Base-by-base conservation (phyloP, 2,797 vertebrate genomes). In the Uromys caudimaculatus region DNA sequence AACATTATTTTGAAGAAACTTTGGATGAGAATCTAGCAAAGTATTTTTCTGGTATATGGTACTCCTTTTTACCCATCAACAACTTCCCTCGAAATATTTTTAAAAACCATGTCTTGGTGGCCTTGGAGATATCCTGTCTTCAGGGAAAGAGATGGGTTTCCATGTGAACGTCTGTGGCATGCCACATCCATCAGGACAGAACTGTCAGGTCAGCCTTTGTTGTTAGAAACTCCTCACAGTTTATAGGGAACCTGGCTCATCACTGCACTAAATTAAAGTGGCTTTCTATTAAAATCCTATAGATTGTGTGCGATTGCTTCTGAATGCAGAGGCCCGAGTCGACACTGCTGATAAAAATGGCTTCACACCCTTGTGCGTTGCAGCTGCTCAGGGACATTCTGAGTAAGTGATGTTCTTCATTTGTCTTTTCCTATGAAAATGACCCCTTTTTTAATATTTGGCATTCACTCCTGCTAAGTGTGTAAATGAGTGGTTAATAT, bases 221-320 rank as follows among this genome's bases (percentile, higher is more conserved):
- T 13, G 73, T 93, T 69, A 77, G 35, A 44, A 27, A 58, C 58
- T 93, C 8, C 87, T 52, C 84, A n/a, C 27, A 94, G 58, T 50
- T 81, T 78, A 10, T 35, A 44, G 89, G 62, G 75, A 73, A 78
- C 82, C 81, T 93, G 95, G 67, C 67, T 93, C 41, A 60, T 56
- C 17, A 1, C 32, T 69, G 73, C 41, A 69, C 32, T 52, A 64
- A 50, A 87, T 93, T 92, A 27, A 95, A 93, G 90, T 83, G 71
- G n/a, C 85, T 96, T 97, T 97, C 75, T 98, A 16, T 96, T 98
- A 96, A 95, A 96, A 89, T 97, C 97, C 97, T 83, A 29, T 97
- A 99, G 99, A 99, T 96, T 99, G 99, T 99, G 99, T 99, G 98
- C 99, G 99, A 98, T 99, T 99, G 99, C 99, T 99, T 99, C 99